A percentile compares a stretch with the other conserved stretches of the same genome.
Evolutionary conservation across 2,797 vertebrate genomes (phyloP).

Genomic region (Synanceia verrucosa): DNA sequence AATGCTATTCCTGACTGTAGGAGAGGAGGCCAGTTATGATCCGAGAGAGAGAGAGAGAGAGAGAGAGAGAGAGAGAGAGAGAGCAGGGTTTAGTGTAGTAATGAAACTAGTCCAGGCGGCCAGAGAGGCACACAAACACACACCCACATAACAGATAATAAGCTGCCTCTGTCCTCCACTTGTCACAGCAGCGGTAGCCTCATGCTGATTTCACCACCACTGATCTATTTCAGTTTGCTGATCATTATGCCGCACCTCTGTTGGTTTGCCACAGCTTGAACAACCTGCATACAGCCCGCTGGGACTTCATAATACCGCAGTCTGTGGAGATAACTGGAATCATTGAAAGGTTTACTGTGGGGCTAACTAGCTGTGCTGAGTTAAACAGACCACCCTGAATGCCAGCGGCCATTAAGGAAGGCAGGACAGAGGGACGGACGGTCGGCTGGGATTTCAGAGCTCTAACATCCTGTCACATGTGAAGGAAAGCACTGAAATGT

Average conservation of each 20-base stretch:
- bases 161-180: constrained; percentile 32
- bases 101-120: constrained; percentile 41
- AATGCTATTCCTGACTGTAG: constrained; percentile 32
- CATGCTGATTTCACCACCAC: constrained; percentile 44
- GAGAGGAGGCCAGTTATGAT: constrained; percentile 28
- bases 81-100: constrained; percentile 24
- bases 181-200: constrained; percentile 43
- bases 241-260: constrained; percentile 54
- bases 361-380: constrained; percentile 8
- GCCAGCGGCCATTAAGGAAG: constrained; percentile 1
- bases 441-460: constrained; percentile 10
- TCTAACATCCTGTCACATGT: background rate
- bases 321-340: constrained; percentile 21
- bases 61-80: background rate
- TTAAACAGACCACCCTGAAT: background rate
- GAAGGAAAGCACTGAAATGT: background rate
- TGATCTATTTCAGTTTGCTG: constrained; percentile 49
- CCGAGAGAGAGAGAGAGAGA: background rate
- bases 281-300: constrained; percentile 39
- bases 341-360: constrained; percentile 3
- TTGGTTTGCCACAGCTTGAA: constrained; percentile 45
- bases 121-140: constrained; percentile 1
- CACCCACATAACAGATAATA: constrained; percentile 43
- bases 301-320: background rate
- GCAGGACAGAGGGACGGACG: too few relatives aligned